phyloP scores from a whole-genome alignment of 2,797 vertebrate species.

The Pseudochirops cupreus region DNA sequence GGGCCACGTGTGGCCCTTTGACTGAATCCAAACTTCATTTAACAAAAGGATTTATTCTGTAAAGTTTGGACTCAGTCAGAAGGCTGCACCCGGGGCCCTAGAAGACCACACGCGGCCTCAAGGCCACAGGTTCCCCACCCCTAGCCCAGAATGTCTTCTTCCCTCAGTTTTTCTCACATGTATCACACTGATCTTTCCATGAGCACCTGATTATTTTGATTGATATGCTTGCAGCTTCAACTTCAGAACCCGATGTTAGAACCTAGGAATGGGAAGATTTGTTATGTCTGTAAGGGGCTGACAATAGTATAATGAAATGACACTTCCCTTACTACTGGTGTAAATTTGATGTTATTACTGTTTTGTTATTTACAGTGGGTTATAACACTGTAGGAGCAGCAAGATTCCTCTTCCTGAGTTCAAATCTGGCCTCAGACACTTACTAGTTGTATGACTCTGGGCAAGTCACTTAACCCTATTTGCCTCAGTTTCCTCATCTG shows the following conservation, averaged over 20 bases:
- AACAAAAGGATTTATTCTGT: no score
- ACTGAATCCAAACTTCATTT: no score
- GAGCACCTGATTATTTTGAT: not conserved
- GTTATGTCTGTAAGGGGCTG: not conserved
- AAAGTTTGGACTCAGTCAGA: no score
- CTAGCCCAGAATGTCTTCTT: not conserved
- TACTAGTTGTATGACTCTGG: not conserved
- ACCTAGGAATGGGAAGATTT: not conserved
- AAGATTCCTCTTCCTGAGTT: not conserved
- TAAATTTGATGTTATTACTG: not conserved
- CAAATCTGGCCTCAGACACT: not conserved
- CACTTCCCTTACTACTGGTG: not conserved
- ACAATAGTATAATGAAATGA: not conserved
- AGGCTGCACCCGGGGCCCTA: no score
- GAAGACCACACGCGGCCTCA: no score
- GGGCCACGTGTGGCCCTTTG: no score
- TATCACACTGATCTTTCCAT: not conserved
- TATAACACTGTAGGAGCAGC: not conserved
- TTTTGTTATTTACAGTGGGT: not conserved
- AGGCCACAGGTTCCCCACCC: no score
- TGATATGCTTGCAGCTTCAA: not conserved
- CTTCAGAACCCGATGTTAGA: not conserved
- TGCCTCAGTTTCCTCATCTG: not conserved
- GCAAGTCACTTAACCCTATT: not conserved
- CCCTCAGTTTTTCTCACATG: not conserved